These are phyloP conservation scores for Plusia festucae DNA, from an alignment of 2,888 invertebrate genomes.

Conservation along the genomic window DNA sequence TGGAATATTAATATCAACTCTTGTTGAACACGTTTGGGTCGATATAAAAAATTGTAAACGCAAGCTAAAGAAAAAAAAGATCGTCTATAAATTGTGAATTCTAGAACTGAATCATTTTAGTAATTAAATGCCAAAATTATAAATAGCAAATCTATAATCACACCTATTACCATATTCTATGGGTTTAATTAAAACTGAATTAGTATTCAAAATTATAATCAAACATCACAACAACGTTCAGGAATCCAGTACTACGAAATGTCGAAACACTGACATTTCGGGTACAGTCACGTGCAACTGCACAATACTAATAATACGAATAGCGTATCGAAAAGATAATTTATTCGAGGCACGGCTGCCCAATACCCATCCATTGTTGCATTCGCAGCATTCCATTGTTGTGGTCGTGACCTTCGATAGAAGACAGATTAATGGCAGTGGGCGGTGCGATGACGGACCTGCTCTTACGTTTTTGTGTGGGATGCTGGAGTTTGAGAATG, in stretches of 20 bases:
- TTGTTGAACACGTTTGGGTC: background rate
- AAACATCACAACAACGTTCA: constrained; percentile 18
- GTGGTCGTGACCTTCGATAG: constrained; percentile 77
- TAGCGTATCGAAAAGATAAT: constrained; percentile 65
- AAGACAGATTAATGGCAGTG: constrained; percentile 59
- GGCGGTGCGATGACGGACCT: constrained; percentile 62
- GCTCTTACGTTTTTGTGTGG: constrained; percentile 52
- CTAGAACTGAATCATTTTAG: too few relatives aligned
- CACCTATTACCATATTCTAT: too few relatives aligned
- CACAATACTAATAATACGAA: constrained; percentile 59
- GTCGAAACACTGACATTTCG: constrained; percentile 41
- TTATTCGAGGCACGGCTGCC: constrained; percentile 73
- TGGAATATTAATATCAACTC: constrained; percentile 7
- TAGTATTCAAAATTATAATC: background rate
- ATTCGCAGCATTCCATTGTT: constrained; percentile 78
- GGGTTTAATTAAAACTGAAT: too few relatives aligned
- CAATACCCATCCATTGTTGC: constrained; percentile 74
- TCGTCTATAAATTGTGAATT: too few relatives aligned
- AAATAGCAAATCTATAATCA: too few relatives aligned
- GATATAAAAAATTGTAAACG: background rate
- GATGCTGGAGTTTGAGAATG: constrained; percentile 35
- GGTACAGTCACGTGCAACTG: constrained; percentile 50
- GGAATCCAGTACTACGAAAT: constrained; percentile 25
- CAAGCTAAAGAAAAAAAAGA: background rate
- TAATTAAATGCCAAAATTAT: too few relatives aligned